These are phyloP conservation scores for Craseonycteris thonglongyai DNA, from an alignment of 2,113 vertebrate genomes.

Conservation along the genomic window DNA sequence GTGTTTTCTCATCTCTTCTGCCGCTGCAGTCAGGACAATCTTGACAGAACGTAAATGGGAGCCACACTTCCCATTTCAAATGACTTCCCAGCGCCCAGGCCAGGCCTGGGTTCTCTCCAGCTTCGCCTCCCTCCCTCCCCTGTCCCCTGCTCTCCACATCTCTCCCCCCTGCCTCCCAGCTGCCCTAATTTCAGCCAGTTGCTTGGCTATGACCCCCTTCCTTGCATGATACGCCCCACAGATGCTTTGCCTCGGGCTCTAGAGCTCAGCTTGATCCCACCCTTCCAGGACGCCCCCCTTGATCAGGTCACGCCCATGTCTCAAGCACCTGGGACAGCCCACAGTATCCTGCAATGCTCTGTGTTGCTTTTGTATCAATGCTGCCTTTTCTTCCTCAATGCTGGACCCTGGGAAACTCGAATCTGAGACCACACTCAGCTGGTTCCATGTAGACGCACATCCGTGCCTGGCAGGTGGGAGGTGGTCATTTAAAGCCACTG, in stretches of 20 bases:
- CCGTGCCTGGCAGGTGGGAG: neutral
- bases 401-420: neutral
- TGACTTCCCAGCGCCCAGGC: neutral
- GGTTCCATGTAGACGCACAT: accelerated
- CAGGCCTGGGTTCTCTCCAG: too few relatives aligned
- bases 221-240: neutral
- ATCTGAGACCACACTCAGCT: neutral
- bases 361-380: too few relatives aligned
- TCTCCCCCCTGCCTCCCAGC: neutral
- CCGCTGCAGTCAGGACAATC: neutral
- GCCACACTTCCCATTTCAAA: neutral
- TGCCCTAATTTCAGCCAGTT: neutral
- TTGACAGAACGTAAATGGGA: neutral
- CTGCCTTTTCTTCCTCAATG: neutral
- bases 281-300: neutral
- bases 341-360: neutral
- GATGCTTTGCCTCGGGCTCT: too few relatives aligned
- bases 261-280: neutral
- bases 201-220: neutral
- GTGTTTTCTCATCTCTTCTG: neutral
- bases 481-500: neutral
- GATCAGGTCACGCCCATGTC: neutral
- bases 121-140: neutral
- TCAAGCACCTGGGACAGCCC: too few relatives aligned
- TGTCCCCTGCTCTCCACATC: neutral